Evolutionary conservation across 2,113 vertebrate species (phyloP), one percentile per base, ranked within the genome.

Genomic region (Lycocorax pyrrhopterus): DNA sequence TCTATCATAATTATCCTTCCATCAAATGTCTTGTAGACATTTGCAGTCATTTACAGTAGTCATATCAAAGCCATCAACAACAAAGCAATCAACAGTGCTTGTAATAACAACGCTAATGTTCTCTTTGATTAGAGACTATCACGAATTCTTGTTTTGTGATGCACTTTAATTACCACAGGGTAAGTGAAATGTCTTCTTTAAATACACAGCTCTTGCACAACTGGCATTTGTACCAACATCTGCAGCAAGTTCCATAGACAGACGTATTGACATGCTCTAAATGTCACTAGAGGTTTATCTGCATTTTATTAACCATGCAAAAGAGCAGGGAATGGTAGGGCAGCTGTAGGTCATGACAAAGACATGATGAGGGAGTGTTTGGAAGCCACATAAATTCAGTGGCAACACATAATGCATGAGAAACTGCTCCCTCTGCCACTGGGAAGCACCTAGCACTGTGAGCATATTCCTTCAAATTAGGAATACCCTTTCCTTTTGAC

Each of bases 191-290:
- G 1, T 32, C 41, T 41, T 73, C 26, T 68, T 69, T 29, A 83
- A 76, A 55, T 12, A 67, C 55, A 84, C 19, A n/a, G 58, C 67
- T 63, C 68, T 71, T 56, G 39, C 43, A 81, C 39, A 86, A 59
- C 3, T 18, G 33, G 29, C 56, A 58, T 43, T 46, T 74, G 26
- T 27, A 62, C 16, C 79, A 72, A 82, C 23, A 69, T 37, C 55
- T 77, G 47, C 41, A 89, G 37, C 37, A 77, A 84, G 63, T 49
- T 73, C 84, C 46, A 49, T 0, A 6, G n/a, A 33, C 14, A 91
- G 41, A 60, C 0, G 0, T 25, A 43, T 0, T 80, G 67, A 66
- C 13, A 12, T 32, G 25, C 15, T 77, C 33, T 43, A 63, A 69
- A 58, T 9, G 17, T 26, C 79, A 80, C 59, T 43, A 19, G 9